Percentiles rank a stretch among this genome's conserved stretches.
Evolutionary conservation across 2,113 vertebrate species (phyloP).

Genomic region (Rhinogobius similis): DNA sequence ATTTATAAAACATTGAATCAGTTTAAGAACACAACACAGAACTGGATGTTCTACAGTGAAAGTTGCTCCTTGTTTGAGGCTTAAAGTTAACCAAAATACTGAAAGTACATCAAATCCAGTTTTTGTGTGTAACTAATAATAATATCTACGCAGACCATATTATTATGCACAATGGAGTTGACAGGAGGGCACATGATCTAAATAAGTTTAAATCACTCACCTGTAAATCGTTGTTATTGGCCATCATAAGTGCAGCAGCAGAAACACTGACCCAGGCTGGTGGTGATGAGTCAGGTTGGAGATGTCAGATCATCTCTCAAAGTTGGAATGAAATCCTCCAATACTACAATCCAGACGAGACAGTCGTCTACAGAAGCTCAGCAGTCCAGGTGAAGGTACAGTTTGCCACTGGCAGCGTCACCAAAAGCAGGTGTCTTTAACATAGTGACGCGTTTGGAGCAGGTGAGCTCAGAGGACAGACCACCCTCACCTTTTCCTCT

Average conservation of each 20-base stretch:
- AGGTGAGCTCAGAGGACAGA: conserved; percentile 25
- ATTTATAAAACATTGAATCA: neutral
- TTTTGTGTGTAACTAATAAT: too few species aligned
- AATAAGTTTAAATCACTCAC: conserved; percentile 51
- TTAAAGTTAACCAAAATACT: neutral
- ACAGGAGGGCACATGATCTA: neutral
- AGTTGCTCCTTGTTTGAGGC: neutral
- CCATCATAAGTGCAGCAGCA: conserved; percentile 54
- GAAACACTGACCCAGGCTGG: conserved; percentile 8
- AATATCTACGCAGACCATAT: neutral
- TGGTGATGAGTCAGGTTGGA: conserved; percentile 15
- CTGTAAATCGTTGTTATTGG: conserved; percentile 70
- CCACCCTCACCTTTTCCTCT: conserved; percentile 50
- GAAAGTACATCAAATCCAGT: too few species aligned
- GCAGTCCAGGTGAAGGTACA: neutral
- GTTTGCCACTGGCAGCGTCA: neutral
- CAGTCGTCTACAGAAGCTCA: neutral
- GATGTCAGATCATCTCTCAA: conserved; percentile 40
- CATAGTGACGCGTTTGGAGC: conserved; percentile 13
- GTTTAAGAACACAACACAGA: neutral
- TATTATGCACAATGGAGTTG: neutral
- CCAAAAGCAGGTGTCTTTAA: conserved; percentile 1
- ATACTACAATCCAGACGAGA: conserved; percentile 3
- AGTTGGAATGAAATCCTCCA: conserved; percentile 2
- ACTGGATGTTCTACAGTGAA: neutral